Evolutionary conservation across 2,113 vertebrate species (phyloP).

Genomic region (Cheirogaleus medius): DNA sequence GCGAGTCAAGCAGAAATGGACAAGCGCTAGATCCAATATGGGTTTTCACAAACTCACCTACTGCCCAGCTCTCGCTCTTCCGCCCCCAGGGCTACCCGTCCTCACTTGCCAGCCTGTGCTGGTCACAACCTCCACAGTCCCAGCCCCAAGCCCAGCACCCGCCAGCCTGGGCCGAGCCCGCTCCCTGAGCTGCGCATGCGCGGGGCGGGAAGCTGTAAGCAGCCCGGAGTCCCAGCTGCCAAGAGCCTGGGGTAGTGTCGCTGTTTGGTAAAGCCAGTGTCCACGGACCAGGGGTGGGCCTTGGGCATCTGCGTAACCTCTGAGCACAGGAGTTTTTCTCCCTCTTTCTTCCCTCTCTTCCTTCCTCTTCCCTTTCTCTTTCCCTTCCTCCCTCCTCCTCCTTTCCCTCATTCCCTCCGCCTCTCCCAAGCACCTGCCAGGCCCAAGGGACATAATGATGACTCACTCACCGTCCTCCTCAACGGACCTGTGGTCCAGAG

Average conservation of each 20-base stretch:
- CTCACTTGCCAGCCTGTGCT: not conserved
- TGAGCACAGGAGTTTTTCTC: not conserved
- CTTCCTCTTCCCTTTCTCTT: not conserved
- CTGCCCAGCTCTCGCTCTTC: not conserved
- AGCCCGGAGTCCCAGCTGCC: not conserved
- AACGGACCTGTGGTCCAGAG: not conserved
- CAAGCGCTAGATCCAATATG: not conserved
- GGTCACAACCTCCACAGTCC: accelerated
- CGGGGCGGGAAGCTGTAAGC: not conserved
- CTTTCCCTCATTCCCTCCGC: not conserved
- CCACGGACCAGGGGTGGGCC: not conserved
- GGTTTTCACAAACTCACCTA: not conserved
- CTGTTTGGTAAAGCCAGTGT: not conserved
- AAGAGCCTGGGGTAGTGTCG: not conserved
- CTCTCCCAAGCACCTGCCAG: not conserved
- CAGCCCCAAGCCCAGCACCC: not conserved
- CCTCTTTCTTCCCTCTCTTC: not conserved
- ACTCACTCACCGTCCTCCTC: not conserved
- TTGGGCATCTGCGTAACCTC: not conserved
- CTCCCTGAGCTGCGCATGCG: not conserved
- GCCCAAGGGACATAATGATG: not conserved
- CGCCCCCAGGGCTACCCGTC: not conserved
- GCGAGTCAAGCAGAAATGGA: not conserved
- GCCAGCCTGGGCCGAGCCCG: not conserved
- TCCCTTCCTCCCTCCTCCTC: not conserved